These are phyloP conservation scores for Enteromius unitaeniatus DNA, from an alignment of 2,797 vertebrate species.

Conservation along the genomic window DNA sequence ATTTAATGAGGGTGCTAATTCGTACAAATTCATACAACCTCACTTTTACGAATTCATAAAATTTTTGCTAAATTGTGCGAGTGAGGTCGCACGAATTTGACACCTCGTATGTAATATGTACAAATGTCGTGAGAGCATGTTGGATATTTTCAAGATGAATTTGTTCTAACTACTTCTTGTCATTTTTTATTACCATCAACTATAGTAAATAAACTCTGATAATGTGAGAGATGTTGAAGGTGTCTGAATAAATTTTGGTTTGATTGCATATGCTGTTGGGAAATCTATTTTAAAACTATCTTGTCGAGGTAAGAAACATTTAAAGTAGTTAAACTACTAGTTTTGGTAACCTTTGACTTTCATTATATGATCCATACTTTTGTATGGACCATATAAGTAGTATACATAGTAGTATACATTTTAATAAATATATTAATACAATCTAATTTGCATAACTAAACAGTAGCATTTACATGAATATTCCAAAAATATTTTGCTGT, in stretches of 20 bases:
- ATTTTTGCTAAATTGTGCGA: no score
- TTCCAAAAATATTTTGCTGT: neutral
- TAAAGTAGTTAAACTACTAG: neutral
- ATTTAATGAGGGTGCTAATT: no score
- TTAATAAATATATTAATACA: neutral
- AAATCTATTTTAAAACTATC: neutral
- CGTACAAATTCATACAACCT: no score
- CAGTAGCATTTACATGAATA: neutral
- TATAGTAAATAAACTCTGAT: neutral
- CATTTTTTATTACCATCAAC: neutral
- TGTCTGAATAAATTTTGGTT: neutral
- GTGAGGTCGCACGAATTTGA: no score
- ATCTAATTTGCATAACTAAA: neutral
- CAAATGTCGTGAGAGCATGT: no score
- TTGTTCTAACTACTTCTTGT: no score
- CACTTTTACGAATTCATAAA: no score
- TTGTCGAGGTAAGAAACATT: conserved; percentile 6
- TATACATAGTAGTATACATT: neutral
- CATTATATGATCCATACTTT: neutral
- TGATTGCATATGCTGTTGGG: neutral
- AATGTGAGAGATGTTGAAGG: neutral
- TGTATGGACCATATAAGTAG: no score
- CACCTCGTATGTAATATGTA: no score
- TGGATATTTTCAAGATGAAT: no score
- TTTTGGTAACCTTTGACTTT: neutral